Percentiles rank a stretch among this genome's conserved stretches.
phyloP scores from a whole-genome alignment of 2,888 invertebrate species.

The Phasia obesa region DNA sequence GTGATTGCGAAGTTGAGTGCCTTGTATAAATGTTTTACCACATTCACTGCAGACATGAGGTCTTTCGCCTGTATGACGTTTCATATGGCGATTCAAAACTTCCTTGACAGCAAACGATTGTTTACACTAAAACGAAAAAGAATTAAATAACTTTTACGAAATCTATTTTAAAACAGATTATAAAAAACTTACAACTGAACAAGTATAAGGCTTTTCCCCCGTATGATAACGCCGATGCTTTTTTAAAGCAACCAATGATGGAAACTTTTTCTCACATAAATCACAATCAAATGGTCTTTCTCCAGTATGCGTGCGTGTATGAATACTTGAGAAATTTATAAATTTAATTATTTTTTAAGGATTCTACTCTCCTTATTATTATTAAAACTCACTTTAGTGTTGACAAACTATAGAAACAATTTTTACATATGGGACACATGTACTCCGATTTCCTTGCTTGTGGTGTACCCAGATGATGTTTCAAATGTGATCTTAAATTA shows the following conservation, averaged over 20 bases:
- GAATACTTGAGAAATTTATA: conserved; percentile 82
- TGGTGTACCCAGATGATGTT: conserved; percentile 86
- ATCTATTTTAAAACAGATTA: neutral
- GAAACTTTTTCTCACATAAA: conserved; percentile 87
- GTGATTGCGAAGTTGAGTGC: conserved; percentile 90
- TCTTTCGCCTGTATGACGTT: conserved; percentile 85
- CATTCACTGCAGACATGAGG: conserved; percentile 84
- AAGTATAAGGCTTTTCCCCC: conserved; percentile 87
- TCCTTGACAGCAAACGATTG: conserved; percentile 92
- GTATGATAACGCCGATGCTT: conserved; percentile 87
- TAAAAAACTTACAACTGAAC: conserved; percentile 84
- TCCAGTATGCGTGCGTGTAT: conserved; percentile 87
- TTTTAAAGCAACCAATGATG: conserved; percentile 89
- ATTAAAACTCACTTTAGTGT: conserved; percentile 82
- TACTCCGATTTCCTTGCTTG: conserved; percentile 84
- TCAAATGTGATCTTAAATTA: conserved; percentile 88
- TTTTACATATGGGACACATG: conserved; percentile 86
- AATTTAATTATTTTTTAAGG: neutral
- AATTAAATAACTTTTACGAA: neutral
- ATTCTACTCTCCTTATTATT: neutral
- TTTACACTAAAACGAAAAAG: conserved; percentile 84
- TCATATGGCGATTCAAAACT: conserved; percentile 89
- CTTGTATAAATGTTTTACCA: conserved; percentile 91
- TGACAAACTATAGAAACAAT: conserved; percentile 86
- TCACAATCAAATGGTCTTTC: conserved; percentile 88